Conservation (phyloP, 2,113 vertebrate genomes). For the Oreocharis arfaki region DNA sequence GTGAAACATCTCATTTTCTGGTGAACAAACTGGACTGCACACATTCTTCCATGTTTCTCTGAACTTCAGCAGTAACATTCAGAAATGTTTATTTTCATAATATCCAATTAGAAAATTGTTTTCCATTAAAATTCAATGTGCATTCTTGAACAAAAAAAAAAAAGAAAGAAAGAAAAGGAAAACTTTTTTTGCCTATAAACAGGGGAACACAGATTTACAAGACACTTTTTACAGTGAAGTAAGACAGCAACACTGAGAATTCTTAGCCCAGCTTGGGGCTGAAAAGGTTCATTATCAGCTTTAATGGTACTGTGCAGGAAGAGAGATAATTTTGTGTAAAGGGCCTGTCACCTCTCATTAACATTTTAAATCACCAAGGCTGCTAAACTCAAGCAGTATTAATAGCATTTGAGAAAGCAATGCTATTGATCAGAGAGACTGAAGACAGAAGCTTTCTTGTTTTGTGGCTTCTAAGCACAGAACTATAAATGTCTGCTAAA, state of each 20-base stretch:
- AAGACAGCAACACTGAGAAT: not conserved
- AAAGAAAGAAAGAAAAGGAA: fast-evolving
- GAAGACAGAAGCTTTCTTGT: not conserved
- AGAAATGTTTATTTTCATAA: not conserved
- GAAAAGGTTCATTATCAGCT: not conserved
- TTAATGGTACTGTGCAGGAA: not conserved
- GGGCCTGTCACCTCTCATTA: not conserved
- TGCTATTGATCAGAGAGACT: not conserved
- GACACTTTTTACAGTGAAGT: not conserved
- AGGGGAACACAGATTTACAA: not conserved
- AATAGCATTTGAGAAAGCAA: not conserved
- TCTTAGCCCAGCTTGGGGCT: not conserved
- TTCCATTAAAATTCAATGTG: not conserved
- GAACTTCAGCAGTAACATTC: not conserved
- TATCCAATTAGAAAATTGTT: not conserved
- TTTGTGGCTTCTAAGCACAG: not conserved
- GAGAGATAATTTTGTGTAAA: not conserved
- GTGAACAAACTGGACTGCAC: not conserved
- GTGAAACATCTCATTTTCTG: not conserved
- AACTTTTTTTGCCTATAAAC: not conserved
- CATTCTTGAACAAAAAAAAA: not conserved
- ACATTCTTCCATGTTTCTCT: not conserved
- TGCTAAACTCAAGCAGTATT: not conserved
- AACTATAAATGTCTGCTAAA: not conserved
- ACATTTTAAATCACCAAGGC: not conserved